Base-by-base conservation (phyloP, 1,140 invertebrate species). In the Lepidurus packardi region DNA sequence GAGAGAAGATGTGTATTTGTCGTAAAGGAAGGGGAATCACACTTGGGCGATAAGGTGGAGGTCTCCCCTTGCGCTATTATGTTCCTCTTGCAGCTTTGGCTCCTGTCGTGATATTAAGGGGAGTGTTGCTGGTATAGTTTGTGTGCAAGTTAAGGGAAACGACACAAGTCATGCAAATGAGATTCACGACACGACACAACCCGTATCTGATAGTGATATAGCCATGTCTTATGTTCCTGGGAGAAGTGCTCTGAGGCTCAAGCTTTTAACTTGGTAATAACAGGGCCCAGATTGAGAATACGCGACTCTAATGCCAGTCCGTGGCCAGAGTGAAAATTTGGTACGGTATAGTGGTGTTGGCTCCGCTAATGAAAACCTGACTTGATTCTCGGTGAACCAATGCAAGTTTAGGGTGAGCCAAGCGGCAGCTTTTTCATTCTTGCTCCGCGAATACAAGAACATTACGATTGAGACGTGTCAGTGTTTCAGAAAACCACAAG, bases 91-190 rank as follows among this genome's bases (percentile, higher is more conserved):
- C 16, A 65, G 53, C 53, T 65, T 65, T 65, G 53, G 53, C 53
- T 65, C 53, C 53, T 65, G 53, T 65, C 53, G 53, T 9, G 53
- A 65, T 65, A 65, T 65, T 65, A 65, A 16, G 53, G 53, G 21
- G 53, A n/a, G 53, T 13, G 53, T 65, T 65, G 53, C 16, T 65
- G 13, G 13, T 65, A 65, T 65, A 65, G 53, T 65, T 65, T 65
- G 53, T 65, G 53, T 65, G 53, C 13, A 65, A 65, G 16, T 65
- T 65, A 65, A 65, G 16, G 3, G 53, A 65, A 65, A 65, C 53
- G 53, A 65, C 53, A 65, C 53, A 65, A 65, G 53, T 65, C 53
- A 65, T 65, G 53, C 53, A 65, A 65, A 65, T 65, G 21, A 65
- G 53, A 65, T 65, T n/a, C 53, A 65, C 53, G 53, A 65, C 53